Percentiles rank a stretch among this genome's conserved stretches.
phyloP scores from a whole-genome alignment of 1,140 invertebrate species.

The Drosophila guanche region DNA sequence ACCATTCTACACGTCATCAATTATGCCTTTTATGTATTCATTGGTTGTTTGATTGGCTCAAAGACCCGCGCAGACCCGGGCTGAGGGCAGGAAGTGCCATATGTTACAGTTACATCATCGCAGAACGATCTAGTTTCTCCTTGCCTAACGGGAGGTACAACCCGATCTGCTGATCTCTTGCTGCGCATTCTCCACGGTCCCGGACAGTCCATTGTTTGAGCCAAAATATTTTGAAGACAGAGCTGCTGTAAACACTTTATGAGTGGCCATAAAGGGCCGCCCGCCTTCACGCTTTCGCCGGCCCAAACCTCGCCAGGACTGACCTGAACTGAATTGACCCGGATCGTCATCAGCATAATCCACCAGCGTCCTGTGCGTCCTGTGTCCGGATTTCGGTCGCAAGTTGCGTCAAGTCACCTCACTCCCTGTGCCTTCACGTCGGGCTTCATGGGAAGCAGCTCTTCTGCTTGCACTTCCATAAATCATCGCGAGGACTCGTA shows the following conservation, averaged over 20 bases:
- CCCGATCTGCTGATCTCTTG: conserved; percentile 37
- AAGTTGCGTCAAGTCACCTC: conserved; percentile 72
- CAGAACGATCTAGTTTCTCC: conserved; percentile 28
- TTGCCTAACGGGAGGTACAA: conserved; percentile 14
- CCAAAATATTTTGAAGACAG: conserved; percentile 73
- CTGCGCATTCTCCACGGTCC: conserved; percentile 50
- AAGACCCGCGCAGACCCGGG: neutral
- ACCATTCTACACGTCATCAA: conserved; percentile 63
- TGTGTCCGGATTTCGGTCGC: conserved; percentile 22
- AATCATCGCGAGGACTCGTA: conserved; percentile 37
- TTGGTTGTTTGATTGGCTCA: conserved; percentile 34
- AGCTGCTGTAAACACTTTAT: conserved; percentile 64
- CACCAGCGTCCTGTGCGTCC: conserved; percentile 15
- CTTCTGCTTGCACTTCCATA: conserved; percentile 49
- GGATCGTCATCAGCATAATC: conserved; percentile 42
- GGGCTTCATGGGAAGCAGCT: conserved; percentile 18
- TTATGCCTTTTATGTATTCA: conserved; percentile 54
- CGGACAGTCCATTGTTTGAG: conserved; percentile 44
- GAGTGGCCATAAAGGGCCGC: conserved; percentile 56
- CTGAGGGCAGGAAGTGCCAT: conserved; percentile 22
- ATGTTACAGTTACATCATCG: conserved; percentile 56
- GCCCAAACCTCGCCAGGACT: conserved; percentile 14
- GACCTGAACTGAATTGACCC: conserved; percentile 24
- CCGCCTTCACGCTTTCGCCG: conserved; percentile 71
- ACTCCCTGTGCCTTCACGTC: conserved; percentile 17